Conservation (phyloP, 2,113 vertebrate species). For the Solea solea region DNA sequence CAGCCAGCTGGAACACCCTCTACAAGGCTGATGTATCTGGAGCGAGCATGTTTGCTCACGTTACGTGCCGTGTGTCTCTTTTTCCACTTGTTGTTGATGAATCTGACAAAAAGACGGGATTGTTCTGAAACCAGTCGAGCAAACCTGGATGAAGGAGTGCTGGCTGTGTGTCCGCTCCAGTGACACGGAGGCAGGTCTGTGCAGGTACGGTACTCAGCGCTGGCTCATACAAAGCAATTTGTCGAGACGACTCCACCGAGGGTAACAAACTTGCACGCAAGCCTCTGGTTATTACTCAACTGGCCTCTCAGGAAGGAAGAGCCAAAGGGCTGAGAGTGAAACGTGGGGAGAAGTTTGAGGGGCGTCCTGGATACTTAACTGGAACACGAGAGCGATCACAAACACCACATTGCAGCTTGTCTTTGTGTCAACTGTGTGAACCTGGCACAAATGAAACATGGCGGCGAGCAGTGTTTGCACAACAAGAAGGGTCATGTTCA, state of each 20-base stretch:
- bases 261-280: slow-evolving; percentile 69
- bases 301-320: slow-evolving; percentile 21
- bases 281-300: slow-evolving; percentile 62
- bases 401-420: slow-evolving; percentile 41
- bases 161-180: slow-evolving; percentile 63
- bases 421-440: slow-evolving; percentile 63
- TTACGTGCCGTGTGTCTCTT: slow-evolving; percentile 32
- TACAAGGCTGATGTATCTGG: slow-evolving; percentile 19
- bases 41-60: slow-evolving; percentile 55
- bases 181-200: slow-evolving; percentile 58
- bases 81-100: slow-evolving; percentile 41
- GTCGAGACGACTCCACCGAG: slow-evolving; percentile 68
- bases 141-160: slow-evolving; percentile 24
- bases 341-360: slow-evolving; percentile 33
- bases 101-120: slow-evolving; percentile 37
- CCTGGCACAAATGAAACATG: slow-evolving; percentile 58
- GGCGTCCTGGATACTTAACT: slow-evolving; percentile 43
- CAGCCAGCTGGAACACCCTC: slow-evolving; percentile 49
- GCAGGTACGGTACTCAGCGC: slow-evolving; percentile 58
- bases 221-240: slow-evolving; percentile 57
- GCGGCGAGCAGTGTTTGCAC: slow-evolving; percentile 58
- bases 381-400: slow-evolving; percentile 40
- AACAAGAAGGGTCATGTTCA: slow-evolving; percentile 63
- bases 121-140: slow-evolving; percentile 46
- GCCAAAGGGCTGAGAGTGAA: slow-evolving; percentile 32